A percentile compares a stretch with the other conserved stretches of the same genome.
Evolutionary conservation across 2,888 invertebrate genomes (phyloP).

Genomic region (Selenia dentaria): DNA sequence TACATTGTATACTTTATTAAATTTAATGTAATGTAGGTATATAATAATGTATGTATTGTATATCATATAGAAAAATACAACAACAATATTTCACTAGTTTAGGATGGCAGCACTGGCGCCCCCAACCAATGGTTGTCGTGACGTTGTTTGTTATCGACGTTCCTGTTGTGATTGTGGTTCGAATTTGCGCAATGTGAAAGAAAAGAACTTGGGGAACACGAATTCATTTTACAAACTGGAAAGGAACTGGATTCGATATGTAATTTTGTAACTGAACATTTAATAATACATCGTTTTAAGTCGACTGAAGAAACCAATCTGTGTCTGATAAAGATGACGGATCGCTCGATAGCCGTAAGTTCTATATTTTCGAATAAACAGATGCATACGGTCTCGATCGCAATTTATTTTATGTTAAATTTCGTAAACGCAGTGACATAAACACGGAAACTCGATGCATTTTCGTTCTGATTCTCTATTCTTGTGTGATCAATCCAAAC

Average conservation of each 20-base stretch:
- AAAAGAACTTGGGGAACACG: slow-evolving; percentile 34
- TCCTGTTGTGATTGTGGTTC: too few species aligned
- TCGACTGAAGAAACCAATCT: neutral
- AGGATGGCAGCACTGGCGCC: too few species aligned
- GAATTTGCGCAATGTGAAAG: too few species aligned
- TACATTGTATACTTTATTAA: too few species aligned
- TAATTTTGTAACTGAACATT: slow-evolving; percentile 15
- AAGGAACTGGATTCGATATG: slow-evolving; percentile 29
- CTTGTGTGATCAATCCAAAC: too few species aligned
- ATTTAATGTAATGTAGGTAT: too few species aligned
- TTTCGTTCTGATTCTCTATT: too few species aligned
- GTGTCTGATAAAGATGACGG: slow-evolving; percentile 50
- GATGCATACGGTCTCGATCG: slow-evolving; percentile 12
- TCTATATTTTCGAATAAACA: slow-evolving; percentile 2
- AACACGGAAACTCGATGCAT: slow-evolving; percentile 43
- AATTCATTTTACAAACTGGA: slow-evolving; percentile 26
- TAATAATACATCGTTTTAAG: neutral
- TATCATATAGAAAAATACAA: too few species aligned
- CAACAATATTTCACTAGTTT: too few species aligned
- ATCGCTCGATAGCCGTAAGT: slow-evolving; percentile 72
- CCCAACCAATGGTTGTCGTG: too few species aligned
- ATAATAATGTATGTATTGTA: too few species aligned
- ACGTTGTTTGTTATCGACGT: too few species aligned
- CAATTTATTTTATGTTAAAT: slow-evolving; percentile 16
- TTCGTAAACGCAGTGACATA: slow-evolving; percentile 32